These are phyloP conservation scores for Xyrauchen texanus DNA, from an alignment of 2,113 vertebrate genomes.

Conservation along the genomic window DNA sequence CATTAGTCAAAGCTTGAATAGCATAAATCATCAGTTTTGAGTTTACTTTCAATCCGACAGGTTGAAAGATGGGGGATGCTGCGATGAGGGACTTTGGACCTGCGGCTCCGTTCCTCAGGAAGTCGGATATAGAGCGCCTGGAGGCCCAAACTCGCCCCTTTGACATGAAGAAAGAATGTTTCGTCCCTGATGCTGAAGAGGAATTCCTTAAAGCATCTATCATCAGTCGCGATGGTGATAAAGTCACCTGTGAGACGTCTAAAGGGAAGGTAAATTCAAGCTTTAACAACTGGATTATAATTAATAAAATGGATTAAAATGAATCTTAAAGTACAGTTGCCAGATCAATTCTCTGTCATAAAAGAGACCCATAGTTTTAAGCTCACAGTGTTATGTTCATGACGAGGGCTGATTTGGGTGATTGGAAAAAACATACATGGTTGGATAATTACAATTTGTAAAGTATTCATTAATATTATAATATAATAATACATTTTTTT, in stretches of 20 bases:
- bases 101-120: conserved; percentile 72
- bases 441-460: too few species aligned
- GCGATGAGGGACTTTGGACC: conserved; percentile 72
- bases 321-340: too few species aligned
- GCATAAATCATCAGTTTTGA: conserved; percentile 45
- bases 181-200: conserved; percentile 72
- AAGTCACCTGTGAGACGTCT: conserved; percentile 79
- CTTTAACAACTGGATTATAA: neutral
- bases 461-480: too few species aligned
- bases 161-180: conserved; percentile 74
- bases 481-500: too few species aligned
- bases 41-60: neutral
- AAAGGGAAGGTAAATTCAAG: conserved; percentile 67
- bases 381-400: too few species aligned
- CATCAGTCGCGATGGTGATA: conserved; percentile 72
- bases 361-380: too few species aligned
- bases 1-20: conserved; percentile 64
- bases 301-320: neutral
- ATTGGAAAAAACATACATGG: too few species aligned
- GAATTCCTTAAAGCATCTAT: conserved; percentile 75
- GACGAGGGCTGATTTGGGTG: too few species aligned
- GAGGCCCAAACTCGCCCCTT: conserved; percentile 75
- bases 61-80: conserved; percentile 67
- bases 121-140: conserved; percentile 74
- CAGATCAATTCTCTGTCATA: too few species aligned